A percentile compares a stretch with the other conserved stretches of the same genome.
Evolutionary conservation across 2,797 vertebrate species (phyloP).

Genomic region (Natrix natrix): DNA sequence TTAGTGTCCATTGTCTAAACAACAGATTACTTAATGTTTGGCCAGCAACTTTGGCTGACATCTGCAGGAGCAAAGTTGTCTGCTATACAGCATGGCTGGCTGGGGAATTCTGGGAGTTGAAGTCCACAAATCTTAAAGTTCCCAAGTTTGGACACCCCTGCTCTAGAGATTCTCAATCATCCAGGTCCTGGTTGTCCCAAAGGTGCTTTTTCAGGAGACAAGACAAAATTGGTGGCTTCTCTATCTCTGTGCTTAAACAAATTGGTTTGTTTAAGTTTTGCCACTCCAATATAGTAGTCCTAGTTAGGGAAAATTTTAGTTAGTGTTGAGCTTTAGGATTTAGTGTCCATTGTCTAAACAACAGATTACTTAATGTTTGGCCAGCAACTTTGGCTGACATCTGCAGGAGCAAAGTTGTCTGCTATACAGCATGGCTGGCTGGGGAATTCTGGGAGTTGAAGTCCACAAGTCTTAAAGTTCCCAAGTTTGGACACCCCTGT

Average conservation of each 20-base stretch:
- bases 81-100: not conserved
- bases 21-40: not conserved
- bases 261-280: not conserved
- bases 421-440: not conserved
- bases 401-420: not conserved
- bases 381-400: not conserved
- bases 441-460: not conserved
- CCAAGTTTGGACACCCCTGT: too few relatives aligned
- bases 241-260: not conserved
- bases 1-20: not conserved
- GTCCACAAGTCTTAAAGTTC: not conserved
- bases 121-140: not conserved
- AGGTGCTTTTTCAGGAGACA: too few relatives aligned
- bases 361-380: not conserved
- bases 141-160: too few relatives aligned
- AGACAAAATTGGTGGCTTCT: not conserved
- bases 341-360: not conserved
- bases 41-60: not conserved
- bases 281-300: not conserved
- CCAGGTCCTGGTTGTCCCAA: too few relatives aligned
- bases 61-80: not conserved
- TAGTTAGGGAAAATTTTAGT: not conserved
- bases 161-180: too few relatives aligned
- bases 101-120: not conserved
- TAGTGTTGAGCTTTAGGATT: not conserved